A percentile compares a stretch with the other conserved stretches of the same genome.
These are phyloP conservation scores for Chelonia mydas DNA, from an alignment of 2,797 vertebrate genomes.

Conservation along the genomic window DNA sequence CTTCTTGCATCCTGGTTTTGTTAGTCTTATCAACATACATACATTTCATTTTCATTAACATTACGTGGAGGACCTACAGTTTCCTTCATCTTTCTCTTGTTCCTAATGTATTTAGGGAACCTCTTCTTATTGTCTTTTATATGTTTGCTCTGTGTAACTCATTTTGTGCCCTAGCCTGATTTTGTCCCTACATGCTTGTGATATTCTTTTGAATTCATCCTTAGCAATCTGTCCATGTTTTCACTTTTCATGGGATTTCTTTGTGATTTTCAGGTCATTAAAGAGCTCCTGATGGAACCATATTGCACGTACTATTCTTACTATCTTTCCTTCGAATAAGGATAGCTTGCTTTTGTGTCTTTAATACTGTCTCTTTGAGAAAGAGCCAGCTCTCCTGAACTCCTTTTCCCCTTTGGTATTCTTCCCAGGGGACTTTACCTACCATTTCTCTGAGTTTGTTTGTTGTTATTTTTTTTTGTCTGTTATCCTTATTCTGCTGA, in stretches of 20 bases:
- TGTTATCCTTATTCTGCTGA: neutral
- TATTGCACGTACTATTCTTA: neutral
- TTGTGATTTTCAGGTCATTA: neutral
- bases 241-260: neutral
- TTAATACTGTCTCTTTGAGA: neutral
- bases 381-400: neutral
- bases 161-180: neutral
- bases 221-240: neutral
- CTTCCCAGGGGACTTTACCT: neutral
- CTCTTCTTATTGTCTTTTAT: neutral
- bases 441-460: neutral
- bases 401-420: neutral
- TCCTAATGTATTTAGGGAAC: neutral
- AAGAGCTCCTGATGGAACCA: neutral
- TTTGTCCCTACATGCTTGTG: neutral
- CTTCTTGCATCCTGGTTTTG: neutral
- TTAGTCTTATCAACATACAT: neutral
- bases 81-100: neutral
- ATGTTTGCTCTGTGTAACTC: neutral
- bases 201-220: neutral
- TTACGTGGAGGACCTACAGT: neutral
- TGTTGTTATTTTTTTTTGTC: neutral
- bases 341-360: neutral
- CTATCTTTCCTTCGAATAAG: neutral
- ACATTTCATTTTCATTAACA: neutral